phyloP scores from a whole-genome alignment of 2,113 vertebrate species.

The Syngnathus floridae region DNA sequence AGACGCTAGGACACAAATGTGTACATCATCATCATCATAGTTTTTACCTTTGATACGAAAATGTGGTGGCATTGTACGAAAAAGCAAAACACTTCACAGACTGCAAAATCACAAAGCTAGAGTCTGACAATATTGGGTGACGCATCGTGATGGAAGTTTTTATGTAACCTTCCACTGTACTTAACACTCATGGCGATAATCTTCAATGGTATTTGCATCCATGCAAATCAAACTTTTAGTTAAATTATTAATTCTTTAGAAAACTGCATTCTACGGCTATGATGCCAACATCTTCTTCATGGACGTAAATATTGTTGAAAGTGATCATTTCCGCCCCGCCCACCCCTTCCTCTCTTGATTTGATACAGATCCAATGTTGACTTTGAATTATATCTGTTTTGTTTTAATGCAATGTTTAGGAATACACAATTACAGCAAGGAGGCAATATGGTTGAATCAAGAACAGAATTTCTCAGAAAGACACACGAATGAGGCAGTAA shows the following conservation, averaged over 20 bases:
- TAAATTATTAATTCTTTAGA: neutral
- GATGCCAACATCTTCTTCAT: neutral
- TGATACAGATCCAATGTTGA: neutral
- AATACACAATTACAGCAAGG: constrained; percentile 13
- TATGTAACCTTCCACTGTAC: neutral
- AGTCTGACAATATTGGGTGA: neutral
- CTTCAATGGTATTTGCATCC: neutral
- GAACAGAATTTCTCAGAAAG: constrained; percentile 11
- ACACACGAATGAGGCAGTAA: constrained; percentile 8
- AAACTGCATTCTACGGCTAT: neutral
- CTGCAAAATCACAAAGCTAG: neutral
- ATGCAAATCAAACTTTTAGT: neutral
- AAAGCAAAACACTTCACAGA: too few species aligned
- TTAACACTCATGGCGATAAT: neutral
- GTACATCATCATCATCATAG: too few species aligned
- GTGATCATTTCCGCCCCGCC: too few species aligned
- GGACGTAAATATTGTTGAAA: constrained; percentile 16
- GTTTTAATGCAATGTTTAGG: neutral
- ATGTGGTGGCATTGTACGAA: too few species aligned
- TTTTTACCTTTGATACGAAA: too few species aligned
- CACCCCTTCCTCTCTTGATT: neutral
- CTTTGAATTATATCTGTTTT: neutral
- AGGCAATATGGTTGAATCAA: constrained; percentile 4
- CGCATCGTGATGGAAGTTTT: neutral
- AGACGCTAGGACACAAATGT: too few species aligned